Evolutionary conservation across 2,797 vertebrate species (phyloP).

Genomic region (Haliaeetus albicilla): DNA sequence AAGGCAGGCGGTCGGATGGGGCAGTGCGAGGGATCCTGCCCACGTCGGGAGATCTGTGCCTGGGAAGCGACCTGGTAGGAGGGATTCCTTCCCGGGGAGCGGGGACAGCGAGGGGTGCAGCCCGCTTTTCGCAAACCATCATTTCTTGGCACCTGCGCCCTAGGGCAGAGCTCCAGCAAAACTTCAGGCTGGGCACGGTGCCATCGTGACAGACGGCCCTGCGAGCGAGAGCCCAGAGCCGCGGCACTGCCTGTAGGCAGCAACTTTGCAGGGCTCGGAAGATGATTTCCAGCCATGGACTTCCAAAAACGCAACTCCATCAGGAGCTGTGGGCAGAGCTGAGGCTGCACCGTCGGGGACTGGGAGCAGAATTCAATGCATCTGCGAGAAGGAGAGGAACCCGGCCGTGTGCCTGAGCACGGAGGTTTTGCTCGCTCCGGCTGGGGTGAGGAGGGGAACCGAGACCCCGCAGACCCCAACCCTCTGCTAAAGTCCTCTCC

Average conservation of each 20-base stretch:
- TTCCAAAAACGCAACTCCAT: neutral
- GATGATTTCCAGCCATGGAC: neutral
- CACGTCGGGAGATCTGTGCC: rapidly evolving
- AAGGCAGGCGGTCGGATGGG: neutral
- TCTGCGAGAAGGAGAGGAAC: neutral
- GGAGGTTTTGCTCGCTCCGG: rapidly evolving
- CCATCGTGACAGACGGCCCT: slow-evolving; percentile 5
- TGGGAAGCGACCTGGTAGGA: neutral
- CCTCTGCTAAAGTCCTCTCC: neutral
- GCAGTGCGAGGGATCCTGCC: neutral
- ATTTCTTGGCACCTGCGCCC: neutral
- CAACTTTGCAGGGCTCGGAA: neutral
- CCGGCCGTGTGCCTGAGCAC: neutral
- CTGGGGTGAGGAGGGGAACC: neutral
- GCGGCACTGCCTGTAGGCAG: neutral
- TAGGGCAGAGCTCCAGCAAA: slow-evolving; percentile 36
- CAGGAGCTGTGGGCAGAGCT: neutral
- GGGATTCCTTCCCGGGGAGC: neutral
- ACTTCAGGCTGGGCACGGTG: neutral
- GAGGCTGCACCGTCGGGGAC: rapidly evolving
- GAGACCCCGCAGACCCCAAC: rapidly evolving
- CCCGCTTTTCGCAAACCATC: neutral
- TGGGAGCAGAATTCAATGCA: rapidly evolving
- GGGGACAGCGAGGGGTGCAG: neutral
- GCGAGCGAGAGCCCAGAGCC: neutral